Evolutionary conservation across 2,888 invertebrate species (phyloP).

Genomic region (Griposia aprilina): DNA sequence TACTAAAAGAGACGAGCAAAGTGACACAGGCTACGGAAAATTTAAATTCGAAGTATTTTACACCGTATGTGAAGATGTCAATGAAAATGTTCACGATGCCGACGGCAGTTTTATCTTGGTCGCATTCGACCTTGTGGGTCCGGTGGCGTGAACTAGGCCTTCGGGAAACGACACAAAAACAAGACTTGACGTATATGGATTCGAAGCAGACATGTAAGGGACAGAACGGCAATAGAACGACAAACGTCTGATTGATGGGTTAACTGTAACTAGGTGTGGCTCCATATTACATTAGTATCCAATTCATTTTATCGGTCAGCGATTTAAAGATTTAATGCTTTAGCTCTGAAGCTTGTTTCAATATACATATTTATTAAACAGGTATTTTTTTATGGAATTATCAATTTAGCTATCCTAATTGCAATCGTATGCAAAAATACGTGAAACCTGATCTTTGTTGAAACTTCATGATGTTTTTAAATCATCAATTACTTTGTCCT

Average conservation of each 20-base stretch:
- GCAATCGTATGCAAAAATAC: constrained; percentile 45
- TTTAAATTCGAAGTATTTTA: constrained; percentile 64
- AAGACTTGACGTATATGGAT: constrained; percentile 83
- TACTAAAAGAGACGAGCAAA: constrained; percentile 57
- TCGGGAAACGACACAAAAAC: constrained; percentile 86
- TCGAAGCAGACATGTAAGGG: constrained; percentile 74
- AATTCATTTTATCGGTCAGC: constrained; percentile 76
- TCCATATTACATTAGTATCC: constrained; percentile 69
- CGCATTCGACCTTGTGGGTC: constrained; percentile 82
- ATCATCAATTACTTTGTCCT: constrained; percentile 16
- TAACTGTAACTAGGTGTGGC: constrained; percentile 83
- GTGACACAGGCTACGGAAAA: constrained; percentile 30
- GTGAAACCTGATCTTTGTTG: constrained; percentile 42
- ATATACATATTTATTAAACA: constrained; percentile 44
- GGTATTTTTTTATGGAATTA: constrained; percentile 37
- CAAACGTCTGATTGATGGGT: constrained; percentile 82
- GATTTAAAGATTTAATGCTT: constrained; percentile 64
- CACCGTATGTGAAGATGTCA: constrained; percentile 72
- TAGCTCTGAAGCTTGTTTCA: constrained; percentile 37
- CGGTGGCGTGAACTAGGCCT: constrained; percentile 82
- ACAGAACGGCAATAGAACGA: constrained; percentile 78
- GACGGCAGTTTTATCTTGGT: constrained; percentile 70
- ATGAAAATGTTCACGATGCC: constrained; percentile 63
- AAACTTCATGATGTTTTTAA: constrained; percentile 40
- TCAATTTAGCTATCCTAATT: constrained; percentile 38